These are phyloP conservation scores for Alligator sinensis DNA, from an alignment of 2,113 vertebrate genomes.

Conservation along the genomic window DNA sequence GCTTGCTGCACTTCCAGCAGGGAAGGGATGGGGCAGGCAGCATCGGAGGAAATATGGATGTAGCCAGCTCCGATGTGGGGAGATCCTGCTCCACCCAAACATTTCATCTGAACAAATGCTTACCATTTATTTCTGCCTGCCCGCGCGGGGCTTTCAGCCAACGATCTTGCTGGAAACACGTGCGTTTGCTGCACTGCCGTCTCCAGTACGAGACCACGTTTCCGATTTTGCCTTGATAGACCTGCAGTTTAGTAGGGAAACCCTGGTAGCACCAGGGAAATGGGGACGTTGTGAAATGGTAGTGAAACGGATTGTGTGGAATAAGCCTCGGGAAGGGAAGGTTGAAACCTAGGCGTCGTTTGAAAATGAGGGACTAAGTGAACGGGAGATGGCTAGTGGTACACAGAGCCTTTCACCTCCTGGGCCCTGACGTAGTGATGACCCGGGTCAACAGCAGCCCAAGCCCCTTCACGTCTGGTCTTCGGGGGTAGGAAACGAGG, in stretches of 20 bases:
- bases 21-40: neutral
- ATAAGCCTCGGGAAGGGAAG: neutral
- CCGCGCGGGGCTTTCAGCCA: neutral
- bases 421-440: neutral
- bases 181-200: neutral
- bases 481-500: neutral
- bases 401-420: accelerated
- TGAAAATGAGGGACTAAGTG: neutral
- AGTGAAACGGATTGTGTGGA: neutral
- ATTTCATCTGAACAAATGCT: neutral
- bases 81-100: neutral
- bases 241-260: neutral
- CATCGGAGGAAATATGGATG: neutral
- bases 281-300: neutral
- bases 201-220: neutral
- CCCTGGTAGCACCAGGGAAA: neutral
- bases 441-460: neutral
- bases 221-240: neutral
- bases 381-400: neutral
- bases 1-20: slow-evolving; percentile 12
- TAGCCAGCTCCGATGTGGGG: neutral
- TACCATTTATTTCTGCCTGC: neutral
- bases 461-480: accelerated
- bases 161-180: neutral
- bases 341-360: neutral